A percentile compares a stretch with the other conserved stretches of the same genome.
These are phyloP conservation scores for Macquaria ambigua DNA, from an alignment of 2,113 vertebrate genomes.

Conservation along the genomic window DNA sequence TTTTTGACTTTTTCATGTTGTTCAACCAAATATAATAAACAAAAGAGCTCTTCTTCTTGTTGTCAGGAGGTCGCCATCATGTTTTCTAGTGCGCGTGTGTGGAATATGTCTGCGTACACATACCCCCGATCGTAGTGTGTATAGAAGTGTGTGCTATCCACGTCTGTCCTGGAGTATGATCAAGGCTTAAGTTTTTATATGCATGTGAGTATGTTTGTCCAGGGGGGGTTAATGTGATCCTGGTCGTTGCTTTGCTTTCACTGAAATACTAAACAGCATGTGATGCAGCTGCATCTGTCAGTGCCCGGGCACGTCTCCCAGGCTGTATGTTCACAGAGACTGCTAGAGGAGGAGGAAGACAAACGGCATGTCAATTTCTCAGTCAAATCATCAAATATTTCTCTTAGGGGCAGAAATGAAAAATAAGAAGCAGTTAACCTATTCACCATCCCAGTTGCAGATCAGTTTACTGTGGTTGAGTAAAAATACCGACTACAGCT, in stretches of 20 bases:
- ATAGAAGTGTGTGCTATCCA: background rate
- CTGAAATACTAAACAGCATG: background rate
- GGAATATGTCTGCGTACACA: background rate
- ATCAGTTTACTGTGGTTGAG: background rate
- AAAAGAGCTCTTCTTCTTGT: background rate
- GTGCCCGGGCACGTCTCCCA: background rate
- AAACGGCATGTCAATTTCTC: background rate
- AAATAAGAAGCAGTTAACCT: background rate
- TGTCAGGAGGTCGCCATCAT: background rate
- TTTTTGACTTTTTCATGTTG: background rate
- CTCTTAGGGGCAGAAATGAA: background rate
- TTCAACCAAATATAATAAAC: background rate
- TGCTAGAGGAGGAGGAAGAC: background rate
- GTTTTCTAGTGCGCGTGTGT: background rate
- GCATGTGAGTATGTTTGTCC: constrained; percentile 10
- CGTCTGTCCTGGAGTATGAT: background rate
- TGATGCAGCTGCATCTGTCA: constrained; percentile 17
- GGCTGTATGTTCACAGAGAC: background rate
- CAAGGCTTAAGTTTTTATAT: background rate
- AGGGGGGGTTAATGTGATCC: constrained; percentile 2
- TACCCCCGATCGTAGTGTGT: background rate
- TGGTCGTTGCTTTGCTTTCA: background rate
- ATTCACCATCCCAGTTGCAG: background rate
- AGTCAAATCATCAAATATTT: background rate
- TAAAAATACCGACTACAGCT: background rate